phyloP scores from a whole-genome alignment of 2,888 invertebrate genomes.

The Asteroscopus sphinx region DNA sequence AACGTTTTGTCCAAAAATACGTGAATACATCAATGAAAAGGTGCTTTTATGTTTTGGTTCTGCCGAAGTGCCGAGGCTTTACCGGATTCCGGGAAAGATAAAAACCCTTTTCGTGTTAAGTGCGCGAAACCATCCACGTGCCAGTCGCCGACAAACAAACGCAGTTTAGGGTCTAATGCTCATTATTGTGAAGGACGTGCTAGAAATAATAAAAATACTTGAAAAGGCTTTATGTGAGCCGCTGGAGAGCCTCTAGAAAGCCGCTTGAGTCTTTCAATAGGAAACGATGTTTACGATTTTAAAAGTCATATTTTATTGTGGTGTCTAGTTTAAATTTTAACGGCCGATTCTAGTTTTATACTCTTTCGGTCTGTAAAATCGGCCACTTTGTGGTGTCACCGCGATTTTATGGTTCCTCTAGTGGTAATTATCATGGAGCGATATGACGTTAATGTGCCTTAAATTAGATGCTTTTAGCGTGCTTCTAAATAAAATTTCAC shows the following conservation, averaged over 20 bases:
- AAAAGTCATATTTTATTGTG: slow-evolving; percentile 82
- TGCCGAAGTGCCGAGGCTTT: slow-evolving; percentile 53
- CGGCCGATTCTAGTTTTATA: slow-evolving; percentile 76
- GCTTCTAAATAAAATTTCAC: slow-evolving; percentile 36
- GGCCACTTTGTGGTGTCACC: slow-evolving; percentile 75
- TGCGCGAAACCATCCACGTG: slow-evolving; percentile 78
- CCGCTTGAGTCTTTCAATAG: slow-evolving; percentile 67
- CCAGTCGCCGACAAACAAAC: slow-evolving; percentile 76
- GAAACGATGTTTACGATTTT: slow-evolving; percentile 74
- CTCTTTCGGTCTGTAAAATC: slow-evolving; percentile 63
- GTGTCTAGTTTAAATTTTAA: slow-evolving; percentile 75
- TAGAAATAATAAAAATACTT: slow-evolving; percentile 80
- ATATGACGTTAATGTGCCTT: slow-evolving; percentile 67
- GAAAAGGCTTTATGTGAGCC: slow-evolving; percentile 66
- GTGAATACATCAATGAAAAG: slow-evolving; percentile 64
- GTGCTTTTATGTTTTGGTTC: slow-evolving; percentile 64
- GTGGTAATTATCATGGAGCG: slow-evolving; percentile 70
- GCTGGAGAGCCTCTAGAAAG: slow-evolving; percentile 59
- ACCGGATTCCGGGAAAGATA: slow-evolving; percentile 73
- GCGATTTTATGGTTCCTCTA: slow-evolving; percentile 77
- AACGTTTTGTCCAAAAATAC: slow-evolving; percentile 63
- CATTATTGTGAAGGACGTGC: slow-evolving; percentile 76
- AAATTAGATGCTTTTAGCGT: slow-evolving; percentile 67
- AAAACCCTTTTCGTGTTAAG: slow-evolving; percentile 77
- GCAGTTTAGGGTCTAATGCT: slow-evolving; percentile 66